A percentile compares a stretch with the other conserved stretches of the same genome.
Evolutionary conservation across 2,113 vertebrate genomes (phyloP).

Genomic region (Perognathus longimembris): DNA sequence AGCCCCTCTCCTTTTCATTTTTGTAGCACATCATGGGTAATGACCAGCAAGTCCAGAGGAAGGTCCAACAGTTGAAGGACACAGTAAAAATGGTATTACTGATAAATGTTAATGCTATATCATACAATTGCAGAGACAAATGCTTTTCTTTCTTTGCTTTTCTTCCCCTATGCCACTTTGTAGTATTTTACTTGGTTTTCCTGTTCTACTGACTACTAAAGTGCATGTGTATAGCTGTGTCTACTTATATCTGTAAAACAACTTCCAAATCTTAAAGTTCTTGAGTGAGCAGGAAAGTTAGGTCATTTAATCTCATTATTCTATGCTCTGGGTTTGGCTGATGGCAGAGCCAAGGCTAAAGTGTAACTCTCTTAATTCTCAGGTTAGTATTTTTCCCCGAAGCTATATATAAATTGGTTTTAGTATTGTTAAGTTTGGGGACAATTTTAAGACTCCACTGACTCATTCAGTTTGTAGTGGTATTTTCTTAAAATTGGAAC

Average conservation of each 20-base stretch:
- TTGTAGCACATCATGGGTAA: conserved; percentile 27
- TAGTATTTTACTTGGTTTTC: background rate
- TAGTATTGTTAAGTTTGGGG: background rate
- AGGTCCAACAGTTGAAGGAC: conserved; percentile 83
- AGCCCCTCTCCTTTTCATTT: conserved; percentile 27
- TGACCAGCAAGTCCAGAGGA: conserved; percentile 76
- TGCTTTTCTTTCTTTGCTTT: background rate
- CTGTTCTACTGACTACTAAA: background rate
- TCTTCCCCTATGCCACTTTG: rapidly evolving
- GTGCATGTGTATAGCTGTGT: background rate
- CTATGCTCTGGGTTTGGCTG: background rate
- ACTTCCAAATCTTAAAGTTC: conserved; percentile 16
- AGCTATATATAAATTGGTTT: background rate
- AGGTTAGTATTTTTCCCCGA: background rate
- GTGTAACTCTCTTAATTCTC: background rate
- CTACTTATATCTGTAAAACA: background rate
- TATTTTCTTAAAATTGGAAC: background rate
- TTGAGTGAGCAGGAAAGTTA: background rate
- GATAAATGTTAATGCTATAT: background rate
- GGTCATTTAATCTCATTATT: background rate
- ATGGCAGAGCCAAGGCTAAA: background rate
- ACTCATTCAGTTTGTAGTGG: background rate
- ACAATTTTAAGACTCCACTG: background rate
- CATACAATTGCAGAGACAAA: background rate
- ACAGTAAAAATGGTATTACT: conserved; percentile 85